Base-by-base conservation (phyloP, 2,113 vertebrate genomes). In the Oryzias melastigma region DNA sequence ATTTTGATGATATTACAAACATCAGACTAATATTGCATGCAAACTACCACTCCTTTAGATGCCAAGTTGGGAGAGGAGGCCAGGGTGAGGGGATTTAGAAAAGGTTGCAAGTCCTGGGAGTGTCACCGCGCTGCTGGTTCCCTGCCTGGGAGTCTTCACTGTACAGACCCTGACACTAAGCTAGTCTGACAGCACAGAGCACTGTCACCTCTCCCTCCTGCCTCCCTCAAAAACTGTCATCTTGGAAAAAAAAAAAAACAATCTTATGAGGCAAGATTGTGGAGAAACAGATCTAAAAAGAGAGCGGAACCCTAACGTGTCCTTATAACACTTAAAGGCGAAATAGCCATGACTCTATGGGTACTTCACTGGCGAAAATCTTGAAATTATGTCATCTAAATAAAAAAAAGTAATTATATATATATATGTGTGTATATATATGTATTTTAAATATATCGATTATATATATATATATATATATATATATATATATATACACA, bases 131-230 rank as follows among this genome's bases (percentile, higher is more conserved):
- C 81, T 43, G 62, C 68, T 73, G 63, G 75, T 59, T 58, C 41
- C 55, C 55, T 63, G 68, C 74, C 77, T 79, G 19, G 12, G 53
- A 78, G 62, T 71, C 60, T 64, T 35, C 61, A 40, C 54, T 50
- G 40, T 20, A 43, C 61, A 44, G 42, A 14, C 20, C 48, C 56
- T 64, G 71, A 84, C 64, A 14, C 61, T 83, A 55, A 85, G 25
- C 47, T 18, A 7, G 40, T n/a, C 63, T 76, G 85, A 85, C 85
- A 83, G 81, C 66, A 48, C 41, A 27, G n/a, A 48, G 63, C 49
- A 68, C 49, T 44, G 65, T 46, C 20, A n/a, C 35, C 73, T 62
- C 51, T 55, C 51, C 49, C 56, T 66, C 40, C 50, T 44, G 53
- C 55, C 29, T 75, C 65, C 71, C 12, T 44, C 29, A 62, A 44